Evolutionary conservation across 2,113 vertebrate genomes (phyloP), one percentile per base, ranked within the genome.

Genomic region (Salvelinus sp.): DNA sequence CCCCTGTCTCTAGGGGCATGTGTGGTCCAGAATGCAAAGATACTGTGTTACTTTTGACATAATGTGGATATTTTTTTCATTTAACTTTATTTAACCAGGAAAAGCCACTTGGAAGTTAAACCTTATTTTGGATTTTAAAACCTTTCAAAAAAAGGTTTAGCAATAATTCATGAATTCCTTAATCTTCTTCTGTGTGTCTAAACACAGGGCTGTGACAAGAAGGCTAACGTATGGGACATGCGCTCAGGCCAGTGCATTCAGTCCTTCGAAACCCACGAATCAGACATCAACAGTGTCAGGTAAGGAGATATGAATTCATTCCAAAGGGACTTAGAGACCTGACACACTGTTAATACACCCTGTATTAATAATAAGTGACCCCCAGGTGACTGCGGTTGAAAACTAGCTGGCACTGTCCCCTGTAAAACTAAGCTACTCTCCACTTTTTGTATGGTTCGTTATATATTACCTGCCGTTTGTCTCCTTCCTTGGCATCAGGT

Each of bases 221-320:
- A 98, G 86, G 96, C 97, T 58, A 98, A 98, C 83, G 96, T 99
- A 62, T 99, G 98, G 98, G 98, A 99, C 91, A 97, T 99, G 97
- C 93, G 97, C 48, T 96, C 97, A 0, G 98, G 98, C 60, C 97
- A 98, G 82, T 98, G 98, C 2, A 95, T 98, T 82, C 98, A 99
- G 87, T 98, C 97, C 66, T 99, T 99, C 82, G 98, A 99, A 91
- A 99, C 97, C 48, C 98, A 99, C 0, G 98, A 99, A 75, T 99
- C 98, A 16, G 98, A 99, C 83, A 96, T 99, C 87, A 99, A 99
- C 87, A 98, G 97, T 57, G 97, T 99, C 85, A 94, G 97, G 98
- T 99, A 82, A 93, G 96, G 23, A 44, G 38, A 44, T 44, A 12
- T 0, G 0, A 44, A 44, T 44, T 0, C 0, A 44, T 44, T 12